Evolutionary conservation across 2,888 invertebrate genomes (phyloP), one percentile per base, ranked within the genome.

Genomic region (Seira musarum): DNA sequence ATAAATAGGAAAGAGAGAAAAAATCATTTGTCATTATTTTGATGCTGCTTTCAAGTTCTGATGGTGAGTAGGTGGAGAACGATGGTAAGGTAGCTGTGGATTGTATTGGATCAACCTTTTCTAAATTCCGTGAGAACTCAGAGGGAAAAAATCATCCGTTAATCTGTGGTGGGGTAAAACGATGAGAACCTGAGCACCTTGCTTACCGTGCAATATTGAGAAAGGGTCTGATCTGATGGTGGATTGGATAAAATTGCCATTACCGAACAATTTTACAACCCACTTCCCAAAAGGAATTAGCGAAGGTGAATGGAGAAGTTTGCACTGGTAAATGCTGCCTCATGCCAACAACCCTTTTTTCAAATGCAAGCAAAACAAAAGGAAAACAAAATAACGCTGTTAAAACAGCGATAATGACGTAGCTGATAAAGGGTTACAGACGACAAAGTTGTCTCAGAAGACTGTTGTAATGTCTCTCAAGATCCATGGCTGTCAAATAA

Each of bases 161-260:
- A 65, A 30, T 35, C 15, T 30, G 40, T 17, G 25, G 6, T 35
- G 17, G 21, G 17, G 17, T 8, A 21, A 17, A 65, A 66, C 40
- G 61, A 70, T 77, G 77, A 46, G 77, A 77, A 77, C n/a, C 70
- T 71, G 25, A 65, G 71, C 77, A 77, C 77, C 77, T 77, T 77
- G 77, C 71, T 77, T 65, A 77, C 49, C 53, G 53, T 67, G 25
- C 49, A 49, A 49, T 67, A 53, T 53, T 53, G 53, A 30, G 8
- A 30, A 53, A 17, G 53, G 53, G 53, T 53, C 53, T 53, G 15
- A n/a, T 53, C 17, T 17, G 17, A 15, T 13, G 2, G 17, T 53
- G 53, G 17, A 53, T n/a, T 53, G 15, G 53, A n/a, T 53, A 53
- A 53, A n/a, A 53, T 13, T 53, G 15, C 3, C 30, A 30, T 30